phyloP scores from a whole-genome alignment of 1,140 invertebrate genomes.

The Scaptodrosophila lebanonensis region DNA sequence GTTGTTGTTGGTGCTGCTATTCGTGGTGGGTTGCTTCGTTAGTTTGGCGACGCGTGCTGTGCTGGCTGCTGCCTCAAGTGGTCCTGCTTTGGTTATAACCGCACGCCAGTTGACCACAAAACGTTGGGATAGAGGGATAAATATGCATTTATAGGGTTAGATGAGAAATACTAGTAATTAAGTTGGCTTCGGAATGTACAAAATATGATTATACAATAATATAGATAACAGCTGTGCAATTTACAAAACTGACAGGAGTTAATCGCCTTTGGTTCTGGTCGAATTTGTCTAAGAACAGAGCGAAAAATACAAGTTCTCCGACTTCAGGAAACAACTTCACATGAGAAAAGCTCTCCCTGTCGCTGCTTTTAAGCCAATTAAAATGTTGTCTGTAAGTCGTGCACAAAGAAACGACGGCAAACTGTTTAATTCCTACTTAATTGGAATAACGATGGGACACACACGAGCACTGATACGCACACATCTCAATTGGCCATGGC shows the following conservation, averaged over 20 bases:
- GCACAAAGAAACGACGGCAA: slow-evolving; percentile 38
- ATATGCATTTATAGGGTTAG: slow-evolving; percentile 15
- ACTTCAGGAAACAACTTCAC: background rate
- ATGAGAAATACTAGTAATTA: slow-evolving; percentile 69
- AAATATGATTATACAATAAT: too few species aligned
- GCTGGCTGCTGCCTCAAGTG: slow-evolving; percentile 62
- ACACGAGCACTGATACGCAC: background rate
- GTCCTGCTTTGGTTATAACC: slow-evolving; percentile 72
- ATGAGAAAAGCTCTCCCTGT: too few species aligned
- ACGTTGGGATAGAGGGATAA: slow-evolving; percentile 6
- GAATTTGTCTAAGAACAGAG: too few species aligned
- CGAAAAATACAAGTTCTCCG: background rate
- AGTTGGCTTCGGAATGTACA: slow-evolving; percentile 61
- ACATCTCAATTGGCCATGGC: background rate
- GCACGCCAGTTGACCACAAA: slow-evolving; percentile 42
- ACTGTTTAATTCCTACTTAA: slow-evolving; percentile 70
- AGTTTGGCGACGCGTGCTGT: slow-evolving; percentile 54
- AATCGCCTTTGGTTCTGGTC: too few species aligned
- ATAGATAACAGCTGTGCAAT: too few species aligned
- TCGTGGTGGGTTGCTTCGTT: slow-evolving; percentile 65
- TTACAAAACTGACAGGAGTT: too few species aligned
- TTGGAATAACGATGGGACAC: slow-evolving; percentile 54
- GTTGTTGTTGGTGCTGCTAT: slow-evolving; percentile 13
- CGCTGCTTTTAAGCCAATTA: slow-evolving; percentile 54
- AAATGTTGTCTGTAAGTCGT: slow-evolving; percentile 20